Base-by-base conservation (phyloP, 2,888 invertebrate genomes). In the Toxonevra muliebris region DNA sequence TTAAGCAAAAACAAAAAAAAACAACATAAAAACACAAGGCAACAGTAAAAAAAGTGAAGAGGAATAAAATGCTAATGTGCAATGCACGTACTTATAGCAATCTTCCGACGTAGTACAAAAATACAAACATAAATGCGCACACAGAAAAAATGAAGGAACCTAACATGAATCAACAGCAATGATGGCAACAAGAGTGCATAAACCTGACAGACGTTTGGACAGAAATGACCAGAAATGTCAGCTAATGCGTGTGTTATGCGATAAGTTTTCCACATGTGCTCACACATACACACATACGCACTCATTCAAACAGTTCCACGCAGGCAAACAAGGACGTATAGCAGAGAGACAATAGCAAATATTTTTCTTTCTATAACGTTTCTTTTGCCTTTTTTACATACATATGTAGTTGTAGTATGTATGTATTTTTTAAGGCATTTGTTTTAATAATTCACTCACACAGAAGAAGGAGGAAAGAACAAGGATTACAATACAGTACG, bases 371-470 rank as follows among this genome's bases (percentile, higher is more conserved):
- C 17, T 41, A 17, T 58, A 15, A 20, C 20, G 41, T 52, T 19
- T 42, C 42, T 12, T 5, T 65, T 19, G 10, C 12, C 60, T 43
- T 17, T n/a, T 54, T 43, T 43, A 55, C 17, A 20, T 54, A 17
- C 43, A 10, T 12, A 52, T 41, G 41, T 30, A 10, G n/a, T n/a
- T n/a, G 48, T 55, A 12, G 50, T 54, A 15, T 41, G 13, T 40
- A 30, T 30, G 7, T 30, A 15, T 53, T 60, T 61, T 61, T 55
- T n/a, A n/a, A 66, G 60, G 55, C 66, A 61, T 66, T 66, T 66
- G 66, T 61, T 61, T 66, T 66, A 66, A 66, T 66, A 66, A 55
- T 66, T 66, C 66, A 66, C 20, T 61, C 41, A n/a, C 11, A 19
- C 45, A 60, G 19, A 19, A 13, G 40, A 30, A 30, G 30, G 30